phyloP scores from a whole-genome alignment of 2,797 vertebrate species.

The Cryptoprocta ferox region DNA sequence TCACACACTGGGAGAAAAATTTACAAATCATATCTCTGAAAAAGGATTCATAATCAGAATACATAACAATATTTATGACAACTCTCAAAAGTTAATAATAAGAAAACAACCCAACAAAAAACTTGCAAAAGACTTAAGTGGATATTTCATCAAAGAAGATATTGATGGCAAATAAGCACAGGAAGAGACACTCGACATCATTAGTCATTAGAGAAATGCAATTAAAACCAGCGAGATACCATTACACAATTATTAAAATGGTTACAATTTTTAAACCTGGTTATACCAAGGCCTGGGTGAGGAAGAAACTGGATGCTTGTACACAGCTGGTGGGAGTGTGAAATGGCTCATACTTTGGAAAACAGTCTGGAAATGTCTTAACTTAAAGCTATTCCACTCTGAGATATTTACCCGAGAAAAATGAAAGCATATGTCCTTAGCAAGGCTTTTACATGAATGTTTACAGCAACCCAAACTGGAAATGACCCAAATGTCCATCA shows the following conservation, averaged over 20 bases:
- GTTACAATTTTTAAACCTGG: background rate
- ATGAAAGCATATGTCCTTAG: background rate
- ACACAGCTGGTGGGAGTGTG: background rate
- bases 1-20: background rate
- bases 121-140: background rate
- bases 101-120: background rate
- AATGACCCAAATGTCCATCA: background rate
- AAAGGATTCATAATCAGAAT: background rate
- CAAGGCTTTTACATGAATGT: background rate
- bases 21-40: background rate
- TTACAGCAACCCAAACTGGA: background rate
- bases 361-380: background rate
- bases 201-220: background rate
- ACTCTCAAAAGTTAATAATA: background rate
- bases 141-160: background rate
- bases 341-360: background rate
- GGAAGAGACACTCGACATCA: background rate
- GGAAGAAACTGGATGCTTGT: background rate
- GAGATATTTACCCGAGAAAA: background rate
- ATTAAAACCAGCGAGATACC: background rate
- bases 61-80: background rate
- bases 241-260: background rate
- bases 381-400: background rate
- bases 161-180: background rate
- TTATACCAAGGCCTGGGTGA: background rate